Evolutionary conservation across 2,888 invertebrate species (phyloP).

Genomic region (Tenthredo livida): DNA sequence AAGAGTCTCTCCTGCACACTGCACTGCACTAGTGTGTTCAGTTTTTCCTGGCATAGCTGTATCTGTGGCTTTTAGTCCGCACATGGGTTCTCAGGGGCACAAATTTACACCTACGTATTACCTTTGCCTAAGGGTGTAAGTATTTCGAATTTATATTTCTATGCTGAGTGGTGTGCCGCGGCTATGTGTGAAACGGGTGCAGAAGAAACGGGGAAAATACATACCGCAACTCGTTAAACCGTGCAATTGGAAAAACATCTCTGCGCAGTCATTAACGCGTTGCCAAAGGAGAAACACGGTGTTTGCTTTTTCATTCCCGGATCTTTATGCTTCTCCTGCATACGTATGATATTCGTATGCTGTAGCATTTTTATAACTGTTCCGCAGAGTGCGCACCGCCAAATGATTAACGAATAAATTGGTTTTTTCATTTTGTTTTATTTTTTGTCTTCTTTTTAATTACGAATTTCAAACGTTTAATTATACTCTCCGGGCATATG

Average conservation of each 20-base stretch:
- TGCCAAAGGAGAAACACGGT: slow-evolving; percentile 12
- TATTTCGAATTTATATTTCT: background rate
- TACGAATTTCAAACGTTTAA: too few relatives aligned
- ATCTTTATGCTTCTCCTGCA: background rate
- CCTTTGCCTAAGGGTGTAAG: background rate
- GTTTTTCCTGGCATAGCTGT: background rate
- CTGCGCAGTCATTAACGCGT: slow-evolving; percentile 41
- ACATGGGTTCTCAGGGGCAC: background rate
- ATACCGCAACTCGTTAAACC: slow-evolving; percentile 32
- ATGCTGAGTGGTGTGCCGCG: background rate
- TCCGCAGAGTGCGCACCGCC: background rate
- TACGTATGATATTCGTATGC: too few relatives aligned
- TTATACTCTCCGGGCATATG: too few relatives aligned
- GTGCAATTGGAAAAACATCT: slow-evolving; percentile 43
- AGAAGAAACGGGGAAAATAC: background rate
- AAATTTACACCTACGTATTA: background rate
- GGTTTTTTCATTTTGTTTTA: too few relatives aligned
- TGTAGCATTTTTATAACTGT: background rate
- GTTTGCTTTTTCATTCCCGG: background rate
- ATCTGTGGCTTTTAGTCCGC: background rate
- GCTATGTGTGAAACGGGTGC: background rate
- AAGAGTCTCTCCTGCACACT: background rate
- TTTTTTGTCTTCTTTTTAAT: too few relatives aligned
- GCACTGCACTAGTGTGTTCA: background rate
- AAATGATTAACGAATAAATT: background rate